Conservation (phyloP, 2,113 vertebrate genomes). For the Climacteris rufus region DNA sequence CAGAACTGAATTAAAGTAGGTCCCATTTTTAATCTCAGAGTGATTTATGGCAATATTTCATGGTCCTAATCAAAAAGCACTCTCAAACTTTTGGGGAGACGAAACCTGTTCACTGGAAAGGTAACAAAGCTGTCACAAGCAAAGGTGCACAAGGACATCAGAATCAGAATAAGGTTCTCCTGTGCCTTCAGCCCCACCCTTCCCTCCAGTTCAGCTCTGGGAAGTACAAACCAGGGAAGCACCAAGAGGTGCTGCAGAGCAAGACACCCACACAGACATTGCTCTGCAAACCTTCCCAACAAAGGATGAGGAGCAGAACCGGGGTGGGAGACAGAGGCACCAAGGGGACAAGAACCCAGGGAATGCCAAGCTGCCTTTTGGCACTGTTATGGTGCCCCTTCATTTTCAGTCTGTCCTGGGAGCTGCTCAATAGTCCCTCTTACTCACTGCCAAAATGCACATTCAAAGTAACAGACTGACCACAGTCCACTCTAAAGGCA, state of each 20-base stretch:
- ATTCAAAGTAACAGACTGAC: not conserved
- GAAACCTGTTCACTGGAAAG: not conserved
- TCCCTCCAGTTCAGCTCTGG: not conserved
- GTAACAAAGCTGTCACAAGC: not conserved
- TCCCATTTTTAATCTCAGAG: slow-evolving; percentile 24
- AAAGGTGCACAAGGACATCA: not conserved
- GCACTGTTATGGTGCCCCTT: too few species aligned
- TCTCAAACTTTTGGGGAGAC: not conserved
- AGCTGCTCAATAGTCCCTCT: too few species aligned
- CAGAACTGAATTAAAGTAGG: slow-evolving; percentile 41
- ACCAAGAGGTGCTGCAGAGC: not conserved
- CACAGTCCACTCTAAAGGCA: not conserved
- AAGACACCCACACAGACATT: not conserved
- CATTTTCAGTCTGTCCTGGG: too few species aligned
- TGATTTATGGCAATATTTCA: slow-evolving; percentile 32
- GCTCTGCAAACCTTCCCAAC: not conserved
- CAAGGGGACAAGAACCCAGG: too few species aligned
- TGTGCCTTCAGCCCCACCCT: not conserved
- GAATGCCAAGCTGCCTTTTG: too few species aligned
- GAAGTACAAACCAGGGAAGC: not conserved
- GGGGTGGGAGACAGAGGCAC: too few species aligned
- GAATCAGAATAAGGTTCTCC: not conserved
- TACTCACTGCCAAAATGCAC: too few species aligned
- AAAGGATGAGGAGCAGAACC: too few species aligned
- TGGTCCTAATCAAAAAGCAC: slow-evolving; percentile 33